Conservation (phyloP, 2,888 invertebrate species). For the Entomobrya proxima region DNA sequence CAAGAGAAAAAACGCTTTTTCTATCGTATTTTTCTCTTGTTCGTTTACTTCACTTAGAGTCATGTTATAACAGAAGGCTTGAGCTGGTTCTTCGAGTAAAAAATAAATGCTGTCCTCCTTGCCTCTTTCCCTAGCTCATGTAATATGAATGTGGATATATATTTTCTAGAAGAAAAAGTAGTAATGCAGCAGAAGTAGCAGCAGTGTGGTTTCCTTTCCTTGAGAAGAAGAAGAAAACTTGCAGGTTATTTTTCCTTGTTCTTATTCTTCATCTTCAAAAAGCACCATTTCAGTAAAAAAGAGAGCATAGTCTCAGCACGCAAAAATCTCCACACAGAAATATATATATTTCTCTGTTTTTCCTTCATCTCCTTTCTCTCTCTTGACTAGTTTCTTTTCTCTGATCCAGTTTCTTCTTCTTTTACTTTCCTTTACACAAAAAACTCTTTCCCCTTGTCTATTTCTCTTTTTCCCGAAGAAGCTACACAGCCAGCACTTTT, state of each 20-base stretch:
- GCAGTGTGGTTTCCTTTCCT: conserved; percentile 5
- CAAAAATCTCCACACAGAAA: no score
- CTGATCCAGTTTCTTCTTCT: background rate
- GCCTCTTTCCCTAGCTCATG: background rate
- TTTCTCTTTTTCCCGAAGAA: background rate
- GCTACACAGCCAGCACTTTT: background rate
- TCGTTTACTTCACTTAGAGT: conserved; percentile 5
- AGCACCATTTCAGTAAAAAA: no score
- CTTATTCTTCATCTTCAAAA: background rate
- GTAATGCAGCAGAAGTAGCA: background rate
- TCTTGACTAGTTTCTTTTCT: background rate
- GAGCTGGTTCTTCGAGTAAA: background rate
- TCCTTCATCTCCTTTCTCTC: background rate
- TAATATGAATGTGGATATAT: background rate
- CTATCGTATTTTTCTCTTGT: background rate
- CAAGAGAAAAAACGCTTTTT: conserved; percentile 8
- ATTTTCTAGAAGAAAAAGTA: no score
- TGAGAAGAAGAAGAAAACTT: background rate
- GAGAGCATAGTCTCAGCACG: no score
- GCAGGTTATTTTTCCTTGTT: background rate
- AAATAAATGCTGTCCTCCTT: background rate
- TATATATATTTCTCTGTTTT: no score
- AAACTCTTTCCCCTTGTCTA: conserved; percentile 3
- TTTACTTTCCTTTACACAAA: conserved; percentile 1
- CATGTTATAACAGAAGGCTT: background rate